Evolutionary conservation across 2,797 vertebrate genomes (phyloP), one percentile per base, ranked within the genome.

Genomic region (Scolopax bukidnonensis): DNA sequence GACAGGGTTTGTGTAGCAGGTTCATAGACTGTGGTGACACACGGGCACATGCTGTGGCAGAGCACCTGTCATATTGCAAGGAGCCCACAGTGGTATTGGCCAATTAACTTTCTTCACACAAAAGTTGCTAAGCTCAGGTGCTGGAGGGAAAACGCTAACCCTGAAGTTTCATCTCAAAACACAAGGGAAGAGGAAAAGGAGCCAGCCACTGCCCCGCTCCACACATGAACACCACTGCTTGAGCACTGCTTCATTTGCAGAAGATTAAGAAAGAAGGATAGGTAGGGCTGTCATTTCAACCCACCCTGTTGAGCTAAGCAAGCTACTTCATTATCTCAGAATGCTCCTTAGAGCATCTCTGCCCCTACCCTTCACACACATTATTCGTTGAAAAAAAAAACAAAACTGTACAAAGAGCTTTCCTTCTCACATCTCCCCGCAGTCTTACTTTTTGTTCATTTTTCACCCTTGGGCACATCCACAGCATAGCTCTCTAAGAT

Each of bases 241-340:
- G 32, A 50, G 38, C 0, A 0, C 21, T n/a, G 8, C 6, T 36
- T 68, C 23, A 21, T 10, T 80, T 2, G 0, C 24, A 59, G 24
- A 27, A 64, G 23, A 70, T 16, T 0, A 2, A 59, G 15, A 56
- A 24, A 77, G 41, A 65, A 76, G 20, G 51, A 61, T 41, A 33
- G 8, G 19, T 14, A 89, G 33, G 47, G 27, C 32, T 78, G 43
- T 56, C 21, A 33, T 80, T 77, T 73, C 67, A 61, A 57, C 14
- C 28, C 56, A 41, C 14, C 14, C 30, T 36, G 33, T 24, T 63
- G 27, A 87, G 54, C 54, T 61, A 73, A 90, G 40, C 24, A 78
- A 85, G 28, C 3, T 64, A 4, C 47, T 86, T 75, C 32, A 12
- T 69, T 56, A 77, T 25, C 60, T 94, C 74, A 30, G 23, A 84